Base-by-base conservation (phyloP, 1,140 invertebrate genomes). In the Theocolax elegans region DNA sequence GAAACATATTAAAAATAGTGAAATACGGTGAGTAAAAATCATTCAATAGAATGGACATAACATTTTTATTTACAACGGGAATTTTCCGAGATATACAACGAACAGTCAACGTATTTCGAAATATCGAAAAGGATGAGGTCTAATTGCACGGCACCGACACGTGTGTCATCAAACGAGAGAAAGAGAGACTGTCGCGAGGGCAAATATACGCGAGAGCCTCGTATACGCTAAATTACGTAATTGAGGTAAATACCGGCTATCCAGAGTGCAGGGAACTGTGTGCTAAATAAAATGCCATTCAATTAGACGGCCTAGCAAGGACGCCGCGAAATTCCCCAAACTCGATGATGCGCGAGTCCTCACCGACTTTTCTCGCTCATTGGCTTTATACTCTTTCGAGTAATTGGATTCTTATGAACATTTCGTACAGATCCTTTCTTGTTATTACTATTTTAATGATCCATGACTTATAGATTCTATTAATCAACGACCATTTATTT, bases 271-370 rank as follows among this genome's bases (percentile, higher is more conserved):
- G 77, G 75, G 75, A 77, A 79, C 78, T 83, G 78, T 78, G 78
- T 74, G 80, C 78, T 82, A 82, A 81, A 83, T 82, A 83, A 82
- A 81, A 80, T 79, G 78, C 76, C 75, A 77, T 79, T 82, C 78
- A 81, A 67, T 53, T 59, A 51, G 35, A 53, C 46, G 19, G 13
- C 1, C 29, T 23, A 10, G 46, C 48, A 19, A 15, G 25, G 64
- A 46, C 21, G 65, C 29, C 27, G 48, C 53, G 38, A 67, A 40
- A 25, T 4, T 31, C 44, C 19, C 25, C 21, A 21, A 44, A 35
- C 7, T 8, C 59, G 23, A 31, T 27, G 23, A n/a, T 27, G 27
- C 59, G 13, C 23, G 38, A 31, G 25, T 15, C 2, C 25, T 27
- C 12, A 2, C 25, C 12, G 12, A 10, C n/a, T n/a, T n/a, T n/a